These are phyloP conservation scores for Sinotaia quadrata DNA, from an alignment of 2,888 invertebrate genomes.

Conservation along the genomic window DNA sequence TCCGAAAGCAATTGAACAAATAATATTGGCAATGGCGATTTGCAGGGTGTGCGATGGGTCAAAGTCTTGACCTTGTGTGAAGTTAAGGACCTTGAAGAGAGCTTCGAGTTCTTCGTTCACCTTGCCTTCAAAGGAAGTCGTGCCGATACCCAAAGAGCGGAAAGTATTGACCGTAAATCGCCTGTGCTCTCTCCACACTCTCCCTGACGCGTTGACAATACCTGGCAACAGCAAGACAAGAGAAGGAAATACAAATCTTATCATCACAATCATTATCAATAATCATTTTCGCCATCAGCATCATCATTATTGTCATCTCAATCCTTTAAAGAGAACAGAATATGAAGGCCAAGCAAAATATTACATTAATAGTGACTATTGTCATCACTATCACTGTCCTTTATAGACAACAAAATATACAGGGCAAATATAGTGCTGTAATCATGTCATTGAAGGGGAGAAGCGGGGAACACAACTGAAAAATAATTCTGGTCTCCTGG, in stretches of 20 bases:
- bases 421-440: too few species aligned
- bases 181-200: conserved; percentile 50
- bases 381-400: too few species aligned
- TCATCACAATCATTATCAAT: too few species aligned
- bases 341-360: background rate
- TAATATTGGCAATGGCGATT: conserved; percentile 47
- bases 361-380: too few species aligned
- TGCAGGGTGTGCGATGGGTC: conserved; percentile 38
- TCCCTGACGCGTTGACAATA: conserved; percentile 41
- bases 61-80: conserved; percentile 34
- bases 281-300: background rate
- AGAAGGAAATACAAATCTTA: background rate
- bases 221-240: conserved; percentile 30
- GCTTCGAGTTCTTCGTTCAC: conserved; percentile 42
- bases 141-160: conserved; percentile 47
- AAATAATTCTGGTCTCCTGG: too few species aligned
- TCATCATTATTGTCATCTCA: background rate
- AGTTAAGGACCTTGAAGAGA: conserved; percentile 36
- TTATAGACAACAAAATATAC: too few species aligned
- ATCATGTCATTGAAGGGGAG: too few species aligned
- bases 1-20: conserved; percentile 49
- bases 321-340: background rate
- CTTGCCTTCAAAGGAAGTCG: conserved; percentile 40
- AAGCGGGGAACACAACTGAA: too few species aligned
- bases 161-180: conserved; percentile 42